phyloP scores from a whole-genome alignment of 2,797 vertebrate genomes.

The Hemitrygon akajei region DNA sequence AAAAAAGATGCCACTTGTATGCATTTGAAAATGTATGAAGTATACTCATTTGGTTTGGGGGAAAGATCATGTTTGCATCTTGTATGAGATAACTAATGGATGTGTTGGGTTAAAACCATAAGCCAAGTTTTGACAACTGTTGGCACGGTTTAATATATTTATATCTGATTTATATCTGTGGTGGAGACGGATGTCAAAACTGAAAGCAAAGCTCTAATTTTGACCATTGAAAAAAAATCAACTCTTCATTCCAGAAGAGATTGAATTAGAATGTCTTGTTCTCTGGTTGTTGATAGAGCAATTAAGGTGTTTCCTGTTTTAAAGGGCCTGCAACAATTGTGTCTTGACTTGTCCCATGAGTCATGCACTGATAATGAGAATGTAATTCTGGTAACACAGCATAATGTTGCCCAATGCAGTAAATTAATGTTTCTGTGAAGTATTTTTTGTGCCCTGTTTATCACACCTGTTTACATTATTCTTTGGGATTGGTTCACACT shows the following conservation, averaged over 20 bases:
- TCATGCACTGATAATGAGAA: not conserved
- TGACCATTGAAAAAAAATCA: not conserved
- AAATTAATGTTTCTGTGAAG: not conserved
- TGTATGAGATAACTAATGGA: not conserved
- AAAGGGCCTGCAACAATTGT: not conserved
- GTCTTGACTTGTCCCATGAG: not conserved
- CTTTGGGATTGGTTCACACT: not conserved
- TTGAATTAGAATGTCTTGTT: not conserved
- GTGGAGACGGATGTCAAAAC: not conserved
- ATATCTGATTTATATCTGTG: not conserved
- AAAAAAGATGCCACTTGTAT: too few relatives aligned
- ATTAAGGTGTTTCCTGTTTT: slow-evolving; percentile 9
- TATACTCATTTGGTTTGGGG: not conserved
- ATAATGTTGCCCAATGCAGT: not conserved
- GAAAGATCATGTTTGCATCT: not conserved
- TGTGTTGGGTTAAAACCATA: not conserved
- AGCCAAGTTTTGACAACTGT: not conserved
- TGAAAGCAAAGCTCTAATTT: not conserved
- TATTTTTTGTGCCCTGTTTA: not conserved
- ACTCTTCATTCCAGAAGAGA: not conserved
- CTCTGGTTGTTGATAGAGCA: not conserved
- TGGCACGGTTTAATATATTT: not conserved
- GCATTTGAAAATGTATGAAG: too few relatives aligned
- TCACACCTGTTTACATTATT: not conserved
- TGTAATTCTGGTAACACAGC: not conserved